Conservation (phyloP, 2,797 vertebrate species). For the Arctocebus calabarensis region DNA sequence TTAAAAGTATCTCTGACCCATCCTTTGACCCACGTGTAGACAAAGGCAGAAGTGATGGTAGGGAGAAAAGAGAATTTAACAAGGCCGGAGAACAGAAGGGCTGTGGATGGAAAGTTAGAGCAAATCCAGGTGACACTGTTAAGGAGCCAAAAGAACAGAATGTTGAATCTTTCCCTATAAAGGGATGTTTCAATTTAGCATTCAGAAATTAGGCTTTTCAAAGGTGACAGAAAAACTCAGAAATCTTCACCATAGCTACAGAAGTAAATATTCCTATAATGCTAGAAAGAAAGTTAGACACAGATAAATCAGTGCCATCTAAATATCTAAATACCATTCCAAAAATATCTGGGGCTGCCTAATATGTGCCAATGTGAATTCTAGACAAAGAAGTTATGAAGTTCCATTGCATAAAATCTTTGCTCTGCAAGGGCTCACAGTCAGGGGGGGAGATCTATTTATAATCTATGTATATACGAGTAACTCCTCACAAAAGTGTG, state of each 20-base stretch:
- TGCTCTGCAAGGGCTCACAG: background rate
- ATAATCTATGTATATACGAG: background rate
- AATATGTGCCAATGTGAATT: background rate
- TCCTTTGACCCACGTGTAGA: background rate
- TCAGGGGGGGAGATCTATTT: background rate
- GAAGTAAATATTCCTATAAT: background rate
- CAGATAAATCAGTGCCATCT: background rate
- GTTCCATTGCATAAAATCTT: background rate
- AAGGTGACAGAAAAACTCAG: background rate
- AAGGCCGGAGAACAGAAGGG: background rate
- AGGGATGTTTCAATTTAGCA: background rate
- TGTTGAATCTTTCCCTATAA: background rate
- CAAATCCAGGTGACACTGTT: background rate
- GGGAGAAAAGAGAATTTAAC: background rate
- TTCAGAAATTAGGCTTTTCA: background rate
- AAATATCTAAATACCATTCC: background rate
- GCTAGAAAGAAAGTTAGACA: background rate
- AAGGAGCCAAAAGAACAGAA: background rate
- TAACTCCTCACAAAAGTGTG: background rate
- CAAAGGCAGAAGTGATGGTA: background rate
- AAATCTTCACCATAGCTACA: background rate
- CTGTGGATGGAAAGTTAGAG: background rate
- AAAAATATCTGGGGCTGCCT: background rate
- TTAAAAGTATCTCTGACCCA: background rate
- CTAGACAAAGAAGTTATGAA: background rate